A percentile compares a stretch with the other conserved stretches of the same genome.
These are phyloP conservation scores for Pangasianodon hypophthalmus DNA, from an alignment of 2,113 vertebrate genomes.

Conservation along the genomic window DNA sequence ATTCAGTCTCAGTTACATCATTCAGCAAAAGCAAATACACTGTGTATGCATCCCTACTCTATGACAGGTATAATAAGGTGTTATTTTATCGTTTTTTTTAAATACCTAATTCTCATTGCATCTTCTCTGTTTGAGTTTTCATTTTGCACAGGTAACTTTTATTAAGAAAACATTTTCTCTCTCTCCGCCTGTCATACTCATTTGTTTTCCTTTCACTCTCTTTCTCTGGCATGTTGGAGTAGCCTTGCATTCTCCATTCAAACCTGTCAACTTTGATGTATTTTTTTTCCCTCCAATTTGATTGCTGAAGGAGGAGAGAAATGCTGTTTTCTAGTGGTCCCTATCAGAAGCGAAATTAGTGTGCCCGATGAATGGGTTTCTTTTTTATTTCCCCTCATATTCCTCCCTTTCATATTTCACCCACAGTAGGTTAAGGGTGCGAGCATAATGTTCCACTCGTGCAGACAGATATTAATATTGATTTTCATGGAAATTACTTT, in stretches of 20 bases:
- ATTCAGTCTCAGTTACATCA: neutral
- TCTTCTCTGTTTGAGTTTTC: neutral
- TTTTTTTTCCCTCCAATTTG: conserved; percentile 32
- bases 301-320: conserved; percentile 42
- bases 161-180: conserved; percentile 29
- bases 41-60: neutral
- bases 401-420: conserved; percentile 49
- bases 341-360: conserved; percentile 43
- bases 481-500: conserved; percentile 55
- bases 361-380: conserved; percentile 39
- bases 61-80: conserved; percentile 23
- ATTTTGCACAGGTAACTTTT: conserved; percentile 19
- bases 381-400: conserved; percentile 36
- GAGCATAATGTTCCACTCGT: conserved; percentile 43
- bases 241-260: conserved; percentile 23
- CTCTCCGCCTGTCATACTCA: conserved; percentile 11
- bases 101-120: neutral
- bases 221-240: conserved; percentile 30
- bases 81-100: conserved; percentile 28
- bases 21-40: conserved; percentile 10
- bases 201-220: conserved; percentile 9
- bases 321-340: conserved; percentile 33
- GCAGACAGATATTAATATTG: conserved; percentile 55
- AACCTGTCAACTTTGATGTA: conserved; percentile 34
- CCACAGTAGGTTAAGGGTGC: conserved; percentile 48